Conservation (phyloP, 1,140 invertebrate genomes). For the silkworm (Bombyx mori) region ASM3026992v2 NC_085109.1:3855501-3856000, state of each 20-base stretch:
- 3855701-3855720: constrained; percentile 84
- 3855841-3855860: constrained; percentile 16
- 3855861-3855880: too few species aligned
- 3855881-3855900: constrained; percentile 6
- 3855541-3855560: constrained; percentile 80
- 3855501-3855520: constrained; percentile 95
- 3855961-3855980: not conserved
- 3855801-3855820: constrained; percentile 28
- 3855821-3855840: constrained; percentile 24
- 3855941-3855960: not conserved
- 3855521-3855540: constrained; percentile 79
- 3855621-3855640: constrained; percentile 72
- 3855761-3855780: constrained; percentile 79
- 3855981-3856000: constrained; percentile 23
- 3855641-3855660: constrained; percentile 81
- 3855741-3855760: constrained; percentile 95
- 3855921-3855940: constrained; percentile 6
- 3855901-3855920: constrained; percentile 6
- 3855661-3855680: constrained; percentile 89
- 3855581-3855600: constrained; percentile 89
- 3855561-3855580: constrained; percentile 70
- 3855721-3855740: constrained; percentile 83
- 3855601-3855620: constrained; percentile 91
- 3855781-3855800: constrained; percentile 14
- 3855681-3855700: constrained; percentile 78